Evolutionary conservation across 1,140 invertebrate species (phyloP).

Genomic region (Neodiprion virginianus): DNA sequence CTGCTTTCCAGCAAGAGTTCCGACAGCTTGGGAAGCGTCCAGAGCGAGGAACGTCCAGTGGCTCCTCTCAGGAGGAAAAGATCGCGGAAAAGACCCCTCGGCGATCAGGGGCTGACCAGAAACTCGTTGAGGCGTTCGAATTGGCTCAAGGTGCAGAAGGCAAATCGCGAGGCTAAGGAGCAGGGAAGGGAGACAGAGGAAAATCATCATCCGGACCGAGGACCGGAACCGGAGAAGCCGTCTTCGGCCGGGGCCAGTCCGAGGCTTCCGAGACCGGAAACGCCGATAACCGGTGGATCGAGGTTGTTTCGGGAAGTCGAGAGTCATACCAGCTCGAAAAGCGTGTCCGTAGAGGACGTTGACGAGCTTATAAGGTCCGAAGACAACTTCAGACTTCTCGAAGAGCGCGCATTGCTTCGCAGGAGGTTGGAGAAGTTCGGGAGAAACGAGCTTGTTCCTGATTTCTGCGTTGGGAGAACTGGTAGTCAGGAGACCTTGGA

Average conservation of each 20-base stretch:
- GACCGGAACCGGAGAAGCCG: background rate
- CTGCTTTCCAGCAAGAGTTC: slow-evolving; percentile 26
- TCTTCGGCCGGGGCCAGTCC: background rate
- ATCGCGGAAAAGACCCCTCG: background rate
- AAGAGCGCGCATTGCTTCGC: slow-evolving; percentile 27
- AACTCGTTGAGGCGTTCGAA: slow-evolving; percentile 4
- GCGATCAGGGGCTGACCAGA: background rate
- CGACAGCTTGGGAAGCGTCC: slow-evolving; percentile 21
- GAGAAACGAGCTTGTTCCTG: background rate
- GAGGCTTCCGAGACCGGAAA: background rate
- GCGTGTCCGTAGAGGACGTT: slow-evolving; percentile 45
- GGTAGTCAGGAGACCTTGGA: background rate
- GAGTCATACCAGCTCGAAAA: slow-evolving; percentile 33
- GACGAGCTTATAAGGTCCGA: slow-evolving; percentile 43
- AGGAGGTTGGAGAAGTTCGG: slow-evolving; percentile 20
- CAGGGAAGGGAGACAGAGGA: slow-evolving; percentile 20
- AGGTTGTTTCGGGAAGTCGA: slow-evolving; percentile 12
- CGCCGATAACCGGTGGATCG: background rate
- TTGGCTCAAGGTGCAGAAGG: background rate
- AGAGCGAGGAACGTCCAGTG: slow-evolving; percentile 32
- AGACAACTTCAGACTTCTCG: slow-evolving; percentile 34
- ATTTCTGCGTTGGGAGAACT: background rate
- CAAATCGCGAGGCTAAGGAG: background rate
- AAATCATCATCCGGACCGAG: background rate
- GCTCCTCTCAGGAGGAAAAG: slow-evolving; percentile 32